A percentile compares a stretch with the other conserved stretches of the same genome.
phyloP scores from a whole-genome alignment of 2,888 invertebrate species.

The Tanypteryx hageni region DNA sequence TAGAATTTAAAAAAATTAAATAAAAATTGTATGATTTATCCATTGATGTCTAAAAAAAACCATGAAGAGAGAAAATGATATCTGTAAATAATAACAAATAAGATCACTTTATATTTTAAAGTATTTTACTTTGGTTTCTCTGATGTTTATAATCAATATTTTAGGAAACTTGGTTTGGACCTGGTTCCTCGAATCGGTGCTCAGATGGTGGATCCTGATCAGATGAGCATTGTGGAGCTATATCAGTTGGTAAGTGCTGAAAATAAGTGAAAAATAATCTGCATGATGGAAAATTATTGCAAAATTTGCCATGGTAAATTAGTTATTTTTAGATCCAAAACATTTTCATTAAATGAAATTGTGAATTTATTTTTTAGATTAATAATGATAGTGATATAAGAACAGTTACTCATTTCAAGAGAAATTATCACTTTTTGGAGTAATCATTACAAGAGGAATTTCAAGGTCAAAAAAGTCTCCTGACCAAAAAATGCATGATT shows the following conservation, averaged over 20 bases:
- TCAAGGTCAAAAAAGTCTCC: too few relatives aligned
- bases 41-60: neutral
- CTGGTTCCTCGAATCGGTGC: conserved; percentile 93
- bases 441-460: neutral
- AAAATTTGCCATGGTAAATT: neutral
- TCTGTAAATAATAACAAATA: neutral
- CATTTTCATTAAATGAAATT: too few relatives aligned
- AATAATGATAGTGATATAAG: too few relatives aligned
- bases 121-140: neutral
- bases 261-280: neutral
- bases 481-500: too few relatives aligned
- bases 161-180: conserved; percentile 93
- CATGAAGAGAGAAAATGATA: neutral
- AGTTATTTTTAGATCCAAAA: neutral
- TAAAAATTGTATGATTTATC: too few relatives aligned
- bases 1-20: too few relatives aligned
- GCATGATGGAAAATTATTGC: neutral
- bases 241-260: conserved; percentile 86
- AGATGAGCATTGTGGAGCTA: conserved; percentile 91
- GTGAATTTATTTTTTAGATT: too few relatives aligned
- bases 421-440: neutral
- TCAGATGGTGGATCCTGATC: conserved; percentile 92
- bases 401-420: too few relatives aligned
- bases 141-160: conserved; percentile 69
- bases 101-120: neutral